Base-by-base conservation (phyloP, 2,797 vertebrate species). In the Mareca strepera region DNA sequence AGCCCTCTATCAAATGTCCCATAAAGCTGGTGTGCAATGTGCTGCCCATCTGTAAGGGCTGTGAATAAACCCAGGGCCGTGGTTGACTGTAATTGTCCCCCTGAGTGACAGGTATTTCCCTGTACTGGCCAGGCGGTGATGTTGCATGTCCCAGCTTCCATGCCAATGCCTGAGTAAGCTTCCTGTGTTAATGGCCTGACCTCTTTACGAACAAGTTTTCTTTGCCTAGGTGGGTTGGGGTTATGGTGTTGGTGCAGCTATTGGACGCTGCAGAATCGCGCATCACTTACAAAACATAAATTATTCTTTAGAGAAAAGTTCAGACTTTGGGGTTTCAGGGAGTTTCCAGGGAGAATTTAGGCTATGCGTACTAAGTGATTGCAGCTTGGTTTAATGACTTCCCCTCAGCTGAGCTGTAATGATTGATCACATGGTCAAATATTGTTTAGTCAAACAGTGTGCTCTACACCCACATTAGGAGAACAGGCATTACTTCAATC, bases 321-420 rank as follows among this genome's bases (percentile, higher is more conserved):
- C 8, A 23, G 28, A 75, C 21, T 72, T 64, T 4, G 1, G 0
- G 3, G 22, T 75, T 93, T 79, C 44, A 55, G 70, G 67, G 86
- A 82, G 14, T 82, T 79, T 50, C 50, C 28, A 66, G 81, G 31
- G 29, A 25, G 1, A 1, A 18, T 59, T 83, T 62, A 39, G 18
- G 10, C 26, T 76, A 50, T 55, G 17, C 72, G 31, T 43, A 44
- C 62, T 15, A 74, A 78, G 20, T n/a, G 50, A 9, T 37, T 59
- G 14, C 33, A 64, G 16, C 39, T 81, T 77, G 67, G 69, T 91
- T 76, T 76, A 84, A 56, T 92, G 53, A 84, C 31, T 94, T 94
- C 46, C 20, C 9, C 26, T 94, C 75, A 35, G 26, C 81, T 73
- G 74, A 76, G 31, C 77, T 72, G 21, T 73, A 82, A 17, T 46